phyloP scores from a whole-genome alignment of 2,113 vertebrate species.

The Bubo bubo region DNA sequence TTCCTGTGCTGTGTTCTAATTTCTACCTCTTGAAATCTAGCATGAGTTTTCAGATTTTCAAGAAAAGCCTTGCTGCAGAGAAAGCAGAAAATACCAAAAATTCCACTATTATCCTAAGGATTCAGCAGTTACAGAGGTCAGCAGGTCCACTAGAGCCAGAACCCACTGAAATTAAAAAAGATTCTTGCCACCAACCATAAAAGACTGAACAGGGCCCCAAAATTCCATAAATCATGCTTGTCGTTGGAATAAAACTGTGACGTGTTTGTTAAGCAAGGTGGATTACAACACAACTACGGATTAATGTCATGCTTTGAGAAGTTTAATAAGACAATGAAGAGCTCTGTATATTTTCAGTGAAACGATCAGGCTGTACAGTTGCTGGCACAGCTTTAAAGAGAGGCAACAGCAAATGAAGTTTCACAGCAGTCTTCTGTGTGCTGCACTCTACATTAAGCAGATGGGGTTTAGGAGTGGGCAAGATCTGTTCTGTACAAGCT shows the following conservation, averaged over 20 bases:
- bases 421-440: not conserved
- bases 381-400: not conserved
- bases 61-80: not conserved
- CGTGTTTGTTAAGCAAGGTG: not conserved
- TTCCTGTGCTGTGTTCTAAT: not conserved
- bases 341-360: not conserved
- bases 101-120: not conserved
- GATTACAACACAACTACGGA: not conserved
- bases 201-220: not conserved
- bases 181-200: not conserved
- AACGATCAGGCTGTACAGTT: not conserved
- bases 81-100: not conserved
- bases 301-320: not conserved
- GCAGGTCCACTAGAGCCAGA: not conserved
- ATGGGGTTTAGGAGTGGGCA: not conserved
- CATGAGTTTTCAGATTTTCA: not conserved
- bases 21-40: not conserved
- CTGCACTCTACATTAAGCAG: not conserved
- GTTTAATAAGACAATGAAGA: not conserved
- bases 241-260: not conserved
- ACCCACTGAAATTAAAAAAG: not conserved
- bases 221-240: not conserved
- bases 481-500: not conserved
- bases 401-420: not conserved
- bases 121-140: not conserved